These are phyloP conservation scores for Manis crassicaudata DNA, from an alignment of 2,797 vertebrate genomes.

Conservation along the genomic window DNA sequence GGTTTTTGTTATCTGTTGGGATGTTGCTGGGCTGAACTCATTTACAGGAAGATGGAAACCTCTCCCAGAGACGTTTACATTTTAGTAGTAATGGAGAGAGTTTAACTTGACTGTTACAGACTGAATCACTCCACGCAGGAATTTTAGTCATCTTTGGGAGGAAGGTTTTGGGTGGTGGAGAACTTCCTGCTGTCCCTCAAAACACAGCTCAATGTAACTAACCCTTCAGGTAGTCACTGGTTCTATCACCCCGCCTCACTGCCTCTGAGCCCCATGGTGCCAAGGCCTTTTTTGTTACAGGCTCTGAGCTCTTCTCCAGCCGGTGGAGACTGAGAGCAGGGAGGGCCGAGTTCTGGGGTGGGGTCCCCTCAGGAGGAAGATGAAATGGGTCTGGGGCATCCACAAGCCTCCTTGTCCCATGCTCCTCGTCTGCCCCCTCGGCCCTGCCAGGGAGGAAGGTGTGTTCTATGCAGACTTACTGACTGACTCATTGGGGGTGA, in stretches of 20 bases:
- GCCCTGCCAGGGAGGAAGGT: background rate
- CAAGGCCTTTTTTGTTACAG: background rate
- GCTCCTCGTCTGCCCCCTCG: background rate
- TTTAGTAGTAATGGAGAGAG: background rate
- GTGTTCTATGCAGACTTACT: background rate
- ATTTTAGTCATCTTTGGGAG: background rate
- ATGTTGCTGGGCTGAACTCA: background rate
- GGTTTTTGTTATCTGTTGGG: background rate
- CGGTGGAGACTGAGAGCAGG: background rate
- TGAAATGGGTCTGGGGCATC: background rate
- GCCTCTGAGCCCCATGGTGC: background rate
- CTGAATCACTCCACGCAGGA: background rate
- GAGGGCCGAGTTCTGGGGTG: background rate
- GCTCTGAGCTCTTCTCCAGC: background rate
- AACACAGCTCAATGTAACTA: background rate
- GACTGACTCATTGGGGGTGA: background rate
- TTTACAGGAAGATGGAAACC: background rate
- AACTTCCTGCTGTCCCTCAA: background rate
- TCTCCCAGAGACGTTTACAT: background rate
- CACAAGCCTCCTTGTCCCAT: background rate
- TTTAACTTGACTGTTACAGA: background rate
- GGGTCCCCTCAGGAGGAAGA: background rate
- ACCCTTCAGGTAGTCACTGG: background rate
- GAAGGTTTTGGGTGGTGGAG: background rate
- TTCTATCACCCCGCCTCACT: background rate